Evolutionary conservation across 2,888 invertebrate species (phyloP).

Genomic region (Portevinia maculata): DNA sequence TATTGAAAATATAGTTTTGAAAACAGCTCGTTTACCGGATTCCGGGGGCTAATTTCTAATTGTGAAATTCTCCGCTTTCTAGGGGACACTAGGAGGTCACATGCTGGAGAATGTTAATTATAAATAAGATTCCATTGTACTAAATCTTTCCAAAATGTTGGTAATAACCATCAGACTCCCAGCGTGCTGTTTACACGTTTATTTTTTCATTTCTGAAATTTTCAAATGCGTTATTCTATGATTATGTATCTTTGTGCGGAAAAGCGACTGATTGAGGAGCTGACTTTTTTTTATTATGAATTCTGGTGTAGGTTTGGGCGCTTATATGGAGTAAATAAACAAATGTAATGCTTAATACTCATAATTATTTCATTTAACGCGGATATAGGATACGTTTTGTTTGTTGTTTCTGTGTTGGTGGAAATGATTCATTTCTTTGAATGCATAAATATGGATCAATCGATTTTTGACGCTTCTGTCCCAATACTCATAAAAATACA

Average conservation of each 20-base stretch:
- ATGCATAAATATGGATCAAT: too few relatives aligned
- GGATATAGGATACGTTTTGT: constrained; percentile 19
- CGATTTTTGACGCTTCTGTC: too few relatives aligned
- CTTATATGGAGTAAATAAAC: constrained; percentile 22
- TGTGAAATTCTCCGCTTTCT: constrained; percentile 50
- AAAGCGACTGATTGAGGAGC: constrained; percentile 25
- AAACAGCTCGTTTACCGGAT: constrained; percentile 44
- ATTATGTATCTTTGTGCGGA: background rate
- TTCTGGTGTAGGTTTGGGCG: constrained; percentile 3
- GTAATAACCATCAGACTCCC: constrained; percentile 70
- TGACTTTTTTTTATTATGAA: constrained; percentile 2
- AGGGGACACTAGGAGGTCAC: constrained; percentile 71
- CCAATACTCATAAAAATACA: too few relatives aligned
- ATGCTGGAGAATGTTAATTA: constrained; percentile 68
- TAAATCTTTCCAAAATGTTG: constrained; percentile 67
- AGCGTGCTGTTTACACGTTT: constrained; percentile 67
- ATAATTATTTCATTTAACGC: constrained; percentile 23
- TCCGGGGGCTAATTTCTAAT: constrained; percentile 40
- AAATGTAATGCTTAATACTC: constrained; percentile 33
- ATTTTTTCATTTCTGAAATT: constrained; percentile 29
- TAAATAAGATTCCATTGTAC: constrained; percentile 56
- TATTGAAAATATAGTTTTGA: constrained; percentile 37
- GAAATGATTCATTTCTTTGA: too few relatives aligned
- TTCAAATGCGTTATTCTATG: constrained; percentile 38
- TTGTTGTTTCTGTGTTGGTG: constrained; percentile 1